A percentile compares a stretch with the other conserved stretches of the same genome.
phyloP scores from a whole-genome alignment of 2,113 vertebrate species.

The Periophthalmus modestus region DNA sequence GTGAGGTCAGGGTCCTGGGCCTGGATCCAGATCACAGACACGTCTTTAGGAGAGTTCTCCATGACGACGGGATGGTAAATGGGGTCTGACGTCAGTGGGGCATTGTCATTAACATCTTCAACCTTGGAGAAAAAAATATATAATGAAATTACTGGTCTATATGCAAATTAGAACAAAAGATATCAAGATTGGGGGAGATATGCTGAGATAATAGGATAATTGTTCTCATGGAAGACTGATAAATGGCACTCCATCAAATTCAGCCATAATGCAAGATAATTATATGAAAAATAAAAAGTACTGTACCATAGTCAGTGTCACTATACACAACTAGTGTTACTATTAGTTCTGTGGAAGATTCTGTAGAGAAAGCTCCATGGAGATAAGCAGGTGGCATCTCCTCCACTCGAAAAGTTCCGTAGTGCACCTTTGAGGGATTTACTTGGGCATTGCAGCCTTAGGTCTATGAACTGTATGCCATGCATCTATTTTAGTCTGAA shows the following conservation, averaged over 20 bases:
- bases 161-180: background rate
- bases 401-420: no score
- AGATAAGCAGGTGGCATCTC: no score
- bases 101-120: constrained; percentile 96
- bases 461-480: background rate
- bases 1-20: constrained; percentile 91
- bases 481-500: constrained; percentile 38
- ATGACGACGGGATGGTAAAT: constrained; percentile 90
- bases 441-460: background rate
- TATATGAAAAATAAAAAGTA: no score
- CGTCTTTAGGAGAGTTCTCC: constrained; percentile 95
- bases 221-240: background rate
- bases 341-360: background rate
- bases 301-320: no score
- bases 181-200: background rate
- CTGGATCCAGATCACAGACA: constrained; percentile 92
- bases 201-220: background rate
- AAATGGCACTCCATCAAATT: background rate
- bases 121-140: constrained; percentile 62
- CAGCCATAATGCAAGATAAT: background rate
- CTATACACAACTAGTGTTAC: no score
- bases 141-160: background rate
- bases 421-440: background rate
- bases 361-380: no score
- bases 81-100: constrained; percentile 91